A percentile compares a stretch with the other conserved stretches of the same genome.
Conservation (phyloP, 2,797 vertebrate genomes). For the Pangasius krempfi region DNA sequence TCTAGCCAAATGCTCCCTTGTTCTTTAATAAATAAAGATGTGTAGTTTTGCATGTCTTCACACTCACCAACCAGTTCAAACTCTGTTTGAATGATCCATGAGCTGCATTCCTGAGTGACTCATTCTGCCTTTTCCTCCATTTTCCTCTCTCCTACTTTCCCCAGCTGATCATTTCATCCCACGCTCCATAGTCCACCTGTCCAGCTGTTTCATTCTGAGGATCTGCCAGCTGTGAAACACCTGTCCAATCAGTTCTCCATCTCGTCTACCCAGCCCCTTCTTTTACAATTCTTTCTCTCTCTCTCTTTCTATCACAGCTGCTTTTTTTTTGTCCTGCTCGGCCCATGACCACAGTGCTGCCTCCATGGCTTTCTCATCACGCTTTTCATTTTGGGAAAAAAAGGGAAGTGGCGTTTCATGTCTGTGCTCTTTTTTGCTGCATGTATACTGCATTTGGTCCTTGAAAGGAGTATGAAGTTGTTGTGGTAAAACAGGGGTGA, state of each 20-base stretch:
- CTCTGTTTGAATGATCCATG: not conserved
- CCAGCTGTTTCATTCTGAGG: slow-evolving; percentile 59
- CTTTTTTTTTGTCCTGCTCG: slow-evolving; percentile 58
- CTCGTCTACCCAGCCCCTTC: slow-evolving; percentile 40
- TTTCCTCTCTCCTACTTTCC: slow-evolving; percentile 42
- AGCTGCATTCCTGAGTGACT: slow-evolving; percentile 5
- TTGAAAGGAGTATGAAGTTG: not conserved
- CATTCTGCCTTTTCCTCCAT: slow-evolving; percentile 25
- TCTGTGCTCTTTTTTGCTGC: slow-evolving; percentile 41
- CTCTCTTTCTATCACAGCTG: not conserved
- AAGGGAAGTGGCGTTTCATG: slow-evolving; percentile 87
- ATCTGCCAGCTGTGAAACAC: slow-evolving; percentile 49
- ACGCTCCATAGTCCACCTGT: slow-evolving; percentile 63
- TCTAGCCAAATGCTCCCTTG: too few relatives aligned
- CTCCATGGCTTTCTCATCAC: slow-evolving; percentile 93
- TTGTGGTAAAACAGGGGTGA: not conserved
- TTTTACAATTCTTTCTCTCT: slow-evolving; percentile 17
- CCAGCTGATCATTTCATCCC: slow-evolving; percentile 57
- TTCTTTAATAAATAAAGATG: not conserved
- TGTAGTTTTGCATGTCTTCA: not conserved
- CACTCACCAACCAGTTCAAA: slow-evolving; percentile 14
- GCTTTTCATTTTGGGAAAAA: slow-evolving; percentile 98
- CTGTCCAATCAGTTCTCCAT: slow-evolving; percentile 16
- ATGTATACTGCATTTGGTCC: slow-evolving; percentile 31
- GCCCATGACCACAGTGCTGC: slow-evolving; percentile 73